Percentiles rank a stretch among this genome's conserved stretches.
phyloP scores from a whole-genome alignment of 2,113 vertebrate species.

The Microcebus jonahi region DNA sequence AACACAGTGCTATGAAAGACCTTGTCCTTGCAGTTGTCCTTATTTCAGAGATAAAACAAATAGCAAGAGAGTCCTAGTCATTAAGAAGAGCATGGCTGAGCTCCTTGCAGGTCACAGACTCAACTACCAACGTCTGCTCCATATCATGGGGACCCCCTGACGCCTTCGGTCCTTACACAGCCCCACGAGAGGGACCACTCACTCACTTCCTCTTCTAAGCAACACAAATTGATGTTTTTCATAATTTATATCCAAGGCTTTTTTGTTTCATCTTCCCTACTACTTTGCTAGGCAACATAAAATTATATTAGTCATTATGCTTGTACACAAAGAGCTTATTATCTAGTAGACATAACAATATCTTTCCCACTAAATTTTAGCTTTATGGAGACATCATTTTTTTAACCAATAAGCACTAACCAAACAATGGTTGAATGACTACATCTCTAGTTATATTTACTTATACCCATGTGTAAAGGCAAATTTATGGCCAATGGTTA shows the following conservation, averaged over 20 bases:
- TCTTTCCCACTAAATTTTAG: background rate
- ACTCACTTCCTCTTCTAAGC: background rate
- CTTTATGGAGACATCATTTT: background rate
- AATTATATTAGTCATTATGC: background rate
- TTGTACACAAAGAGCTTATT: background rate
- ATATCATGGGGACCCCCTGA: background rate
- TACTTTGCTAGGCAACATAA: background rate
- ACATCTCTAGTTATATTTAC: background rate
- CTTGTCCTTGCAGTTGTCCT: background rate
- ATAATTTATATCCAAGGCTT: background rate
- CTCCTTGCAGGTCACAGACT: background rate
- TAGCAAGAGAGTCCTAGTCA: background rate
- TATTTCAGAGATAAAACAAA: slow-evolving; percentile 24
- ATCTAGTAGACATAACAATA: background rate
- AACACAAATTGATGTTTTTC: background rate
- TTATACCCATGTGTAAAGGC: background rate
- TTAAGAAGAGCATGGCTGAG: background rate
- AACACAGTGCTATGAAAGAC: background rate
- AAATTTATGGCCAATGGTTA: background rate
- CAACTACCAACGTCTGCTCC: background rate
- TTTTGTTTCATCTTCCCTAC: background rate
- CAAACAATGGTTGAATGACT: background rate
- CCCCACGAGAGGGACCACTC: background rate
- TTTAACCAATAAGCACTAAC: background rate
- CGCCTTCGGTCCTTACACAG: background rate